A percentile compares a stretch with the other conserved stretches of the same genome.
Conservation (phyloP, 2,797 vertebrate genomes). For the Eupleurogrammus muticus region DNA sequence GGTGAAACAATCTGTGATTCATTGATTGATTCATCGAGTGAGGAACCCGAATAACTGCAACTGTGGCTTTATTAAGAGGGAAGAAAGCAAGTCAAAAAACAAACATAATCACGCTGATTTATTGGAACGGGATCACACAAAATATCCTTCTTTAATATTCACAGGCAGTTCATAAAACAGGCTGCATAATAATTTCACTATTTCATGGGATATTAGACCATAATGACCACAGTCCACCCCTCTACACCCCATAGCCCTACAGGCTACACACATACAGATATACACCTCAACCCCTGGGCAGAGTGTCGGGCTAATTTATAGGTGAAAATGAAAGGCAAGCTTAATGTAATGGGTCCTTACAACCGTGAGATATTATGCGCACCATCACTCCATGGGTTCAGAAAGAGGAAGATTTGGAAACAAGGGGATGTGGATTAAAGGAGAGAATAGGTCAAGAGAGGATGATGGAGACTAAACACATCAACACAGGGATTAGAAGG, state of each 20-base stretch:
- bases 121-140: slow-evolving; percentile 63
- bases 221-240: slow-evolving; percentile 97
- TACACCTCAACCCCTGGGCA: slow-evolving; percentile 91
- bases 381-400: slow-evolving; percentile 78
- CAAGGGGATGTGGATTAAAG: slow-evolving; percentile 57
- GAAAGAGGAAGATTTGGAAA: slow-evolving; percentile 64
- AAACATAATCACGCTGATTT: slow-evolving; percentile 77
- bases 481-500: slow-evolving; percentile 63
- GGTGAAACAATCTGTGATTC: slow-evolving; percentile 2
- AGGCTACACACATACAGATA: slow-evolving; percentile 72
- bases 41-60: slow-evolving; percentile 28
- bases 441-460: slow-evolving; percentile 59
- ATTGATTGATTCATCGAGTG: slow-evolving; percentile 6
- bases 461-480: slow-evolving; percentile 58
- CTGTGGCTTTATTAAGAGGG: slow-evolving; percentile 57
- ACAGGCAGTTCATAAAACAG: slow-evolving; percentile 91
- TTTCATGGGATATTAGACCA: slow-evolving; percentile 99
- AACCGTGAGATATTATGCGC: slow-evolving; percentile 86
- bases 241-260: slow-evolving; percentile 96
- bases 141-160: slow-evolving; percentile 88
- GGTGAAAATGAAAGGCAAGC: slow-evolving; percentile 92
- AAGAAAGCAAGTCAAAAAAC: slow-evolving; percentile 65
- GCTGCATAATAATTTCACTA: slow-evolving; percentile 94
- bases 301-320: slow-evolving; percentile 93
- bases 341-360: slow-evolving; percentile 95